Evolutionary conservation across 2,797 vertebrate genomes (phyloP), one percentile per base, ranked within the genome.

Genomic region (Sus cebifrons): DNA sequence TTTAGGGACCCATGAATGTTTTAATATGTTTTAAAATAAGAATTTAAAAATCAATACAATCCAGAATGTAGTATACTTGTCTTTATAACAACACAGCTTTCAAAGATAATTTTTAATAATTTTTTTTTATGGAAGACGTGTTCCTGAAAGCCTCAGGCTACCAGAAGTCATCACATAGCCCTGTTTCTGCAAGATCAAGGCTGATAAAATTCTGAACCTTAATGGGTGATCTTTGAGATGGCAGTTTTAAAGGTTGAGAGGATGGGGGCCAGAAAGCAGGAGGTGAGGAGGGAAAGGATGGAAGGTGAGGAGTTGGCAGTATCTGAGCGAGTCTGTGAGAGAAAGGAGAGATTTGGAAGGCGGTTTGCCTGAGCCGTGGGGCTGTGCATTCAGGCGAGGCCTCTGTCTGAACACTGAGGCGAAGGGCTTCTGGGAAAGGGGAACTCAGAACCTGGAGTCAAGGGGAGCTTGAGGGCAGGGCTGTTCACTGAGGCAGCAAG

Each of bases 11-110:
- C n/a, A 54, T 71, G 70, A 84, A 70, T n/a, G 13, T 71, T 71
- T 91, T 81, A 74, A 27, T 79, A 23, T 17, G 60, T 86, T 93
- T 86, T 54, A 68, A 70, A 86, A 87, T 68, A 70, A 74, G 21
- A 93, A 86, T 65, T 16, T 73, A 62, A 86, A 88, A 82, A 68
- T 49, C 32, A 94, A 91, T 27, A 27, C 11, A 77, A 17, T n/a
- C 56, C 52, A 82, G 4, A 21, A 4, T 82, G 29, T 9, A 62
- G n/a, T 71, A 40, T 86, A 58, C 25, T 64, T 65, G 27, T 36
- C 65, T 87, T 92, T 90, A 54, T 32, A 44, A 3, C 27, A 67
- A 60, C 16, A 68, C 0, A 29, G 29, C 73, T 84, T 52, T 75
- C 17, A 23, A 40, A 67, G 86, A 68, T 25, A 73, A 92, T 70